Base-by-base conservation (phyloP, 2,888 invertebrate species). In the Phaonia tiefii region DNA sequence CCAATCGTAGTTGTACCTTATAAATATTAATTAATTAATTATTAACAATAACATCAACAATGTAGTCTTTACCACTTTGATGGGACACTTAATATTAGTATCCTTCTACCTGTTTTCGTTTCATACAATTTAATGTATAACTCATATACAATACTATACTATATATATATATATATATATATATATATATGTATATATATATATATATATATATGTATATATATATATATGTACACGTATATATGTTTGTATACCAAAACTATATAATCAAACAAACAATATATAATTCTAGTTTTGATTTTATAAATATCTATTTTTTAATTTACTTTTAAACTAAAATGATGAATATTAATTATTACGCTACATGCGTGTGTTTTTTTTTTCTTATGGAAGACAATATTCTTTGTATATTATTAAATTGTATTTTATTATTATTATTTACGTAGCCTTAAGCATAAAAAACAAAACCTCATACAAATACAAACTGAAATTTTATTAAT, bases 1-100 rank as follows among this genome's bases (percentile, higher is more conserved):
- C 73, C 71, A 75, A 78, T 67, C 72, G 81, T 81, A 81, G 81
- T 81, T 69, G 81, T 81, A 81, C 81, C 78, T 75, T 72, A 39
- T 37, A 65, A 72, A 75, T 63, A 60, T 60, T 11, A 20, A 75
- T 49, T 22, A 17, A 44, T 17, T 20, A 51, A 51, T 11, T 20
- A 51, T 11, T 20, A 51, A 51, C 20, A 22, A 17, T 51, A 25
- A n/a, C 46, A 58, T 8, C 31, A 31, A 60, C 56, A 66, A 67
- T 69, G 58, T 80, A 80, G 80, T 80, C 77, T 73, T 80, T 76
- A 76, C n/a, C 73, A 80, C 54, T 8, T n/a, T n/a, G n/a, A n/a
- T n/a, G n/a, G n/a, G n/a, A n/a, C n/a, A n/a, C n/a, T n/a, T n/a
- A n/a, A n/a, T n/a, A n/a, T n/a, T n/a, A n/a, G n/a, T n/a, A n/a